Base-by-base conservation (phyloP, 37 sponge, comb jelly and placozoan genomes). In the Spongia lamella region DNA sequence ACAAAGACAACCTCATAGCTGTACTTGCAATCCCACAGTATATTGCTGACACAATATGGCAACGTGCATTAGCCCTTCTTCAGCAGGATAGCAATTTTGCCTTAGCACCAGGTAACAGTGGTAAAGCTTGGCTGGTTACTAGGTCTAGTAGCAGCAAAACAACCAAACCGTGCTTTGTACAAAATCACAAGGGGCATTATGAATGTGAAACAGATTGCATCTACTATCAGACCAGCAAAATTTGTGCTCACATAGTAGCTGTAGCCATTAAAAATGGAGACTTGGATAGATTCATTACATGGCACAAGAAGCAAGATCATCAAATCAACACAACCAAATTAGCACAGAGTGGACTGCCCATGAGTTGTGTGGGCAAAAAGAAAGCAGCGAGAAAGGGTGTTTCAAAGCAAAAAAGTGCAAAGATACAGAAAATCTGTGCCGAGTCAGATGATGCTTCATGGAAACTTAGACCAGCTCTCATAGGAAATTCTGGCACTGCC, bases 351-450 rank as follows among this genome's bases (percentile, higher is more conserved):
- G 67, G 67, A 38, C 7, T 66, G 14, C 67, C 43, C 21, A 35
- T 38, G 38, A 22, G 22, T 39, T 5, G 21, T 36, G 38, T 34
- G 2, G 43, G 67, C 21, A 66, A 66, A n/a, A 66, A 66, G 32
- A 32, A 24, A 7, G 63, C 63, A 20, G 33, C 27, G 19, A 66
- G 67, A 21, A 66, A 66, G 1, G 39, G 67, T 13, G 38, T 38
- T 14, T 37, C 39, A 29, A 66, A 66, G 67, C 34, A 66, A 34
- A 66, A 35, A 21, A 66, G 38, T 66, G 67, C 40, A 35, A 66
- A 66, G 39, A 17, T 66, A 19, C 1, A 33, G 7, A 63, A 66
- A 35, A 17, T 34, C 36, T 38, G 38, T 35, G 38, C 38, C n/a
- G 67, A 66, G 67, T 29, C 37, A 7, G 43, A 66, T n/a, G 43